A percentile compares a stretch with the other conserved stretches of the same genome.
Conservation (phyloP, 2,888 invertebrate genomes). For the Mystacides longicornis region DNA sequence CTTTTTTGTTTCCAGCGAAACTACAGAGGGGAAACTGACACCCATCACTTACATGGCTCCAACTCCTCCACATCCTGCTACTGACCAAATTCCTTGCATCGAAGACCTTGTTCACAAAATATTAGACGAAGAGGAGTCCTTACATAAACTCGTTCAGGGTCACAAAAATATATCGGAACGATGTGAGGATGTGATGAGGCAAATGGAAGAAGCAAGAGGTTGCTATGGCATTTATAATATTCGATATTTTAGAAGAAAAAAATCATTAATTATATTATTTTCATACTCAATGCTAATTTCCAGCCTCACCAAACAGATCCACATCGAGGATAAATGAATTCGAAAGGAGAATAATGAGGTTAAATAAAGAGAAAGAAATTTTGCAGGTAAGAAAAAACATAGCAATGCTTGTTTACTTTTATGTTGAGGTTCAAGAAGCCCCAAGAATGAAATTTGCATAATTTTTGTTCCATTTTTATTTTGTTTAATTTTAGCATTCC, state of each 20-base stretch:
- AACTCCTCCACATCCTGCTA: conserved; percentile 21
- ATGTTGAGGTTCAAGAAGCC: neutral
- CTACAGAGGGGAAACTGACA: conserved; percentile 23
- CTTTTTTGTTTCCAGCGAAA: conserved; percentile 21
- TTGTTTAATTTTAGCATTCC: conserved; percentile 21
- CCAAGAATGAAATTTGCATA: neutral
- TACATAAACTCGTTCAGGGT: conserved; percentile 22
- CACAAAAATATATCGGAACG: conserved; percentile 19
- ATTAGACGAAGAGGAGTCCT: conserved; percentile 20
- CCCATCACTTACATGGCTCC: conserved; percentile 22
- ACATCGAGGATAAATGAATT: conserved; percentile 19
- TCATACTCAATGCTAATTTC: neutral
- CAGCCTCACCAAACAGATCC: conserved; percentile 16
- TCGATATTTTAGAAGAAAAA: neutral
- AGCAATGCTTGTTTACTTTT: neutral
- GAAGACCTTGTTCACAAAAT: conserved; percentile 5
- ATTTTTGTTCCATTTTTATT: neutral
- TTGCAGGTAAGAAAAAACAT: conserved; percentile 14
- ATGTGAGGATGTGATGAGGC: conserved; percentile 21
- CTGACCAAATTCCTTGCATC: conserved; percentile 13
- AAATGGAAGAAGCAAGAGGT: conserved; percentile 24
- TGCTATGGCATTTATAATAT: neutral
- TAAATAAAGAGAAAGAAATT: conserved; percentile 23
- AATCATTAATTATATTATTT: neutral
- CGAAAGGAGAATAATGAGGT: conserved; percentile 20